Base-by-base conservation (phyloP, 2,888 invertebrate species). In the Neocrepidodera transversa region DNA sequence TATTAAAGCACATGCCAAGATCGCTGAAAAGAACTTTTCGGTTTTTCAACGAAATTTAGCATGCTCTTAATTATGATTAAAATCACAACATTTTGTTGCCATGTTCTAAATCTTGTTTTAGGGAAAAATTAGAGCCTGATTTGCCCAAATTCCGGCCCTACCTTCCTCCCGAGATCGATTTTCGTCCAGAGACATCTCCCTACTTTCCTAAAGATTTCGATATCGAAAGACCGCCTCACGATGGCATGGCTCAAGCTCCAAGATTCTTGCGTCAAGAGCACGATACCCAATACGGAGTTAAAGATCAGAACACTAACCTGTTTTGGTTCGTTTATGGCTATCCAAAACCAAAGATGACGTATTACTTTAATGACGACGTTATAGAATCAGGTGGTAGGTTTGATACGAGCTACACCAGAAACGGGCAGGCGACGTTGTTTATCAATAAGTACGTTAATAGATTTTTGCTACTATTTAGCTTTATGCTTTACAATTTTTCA, bases 291-390 rank as follows among this genome's bases (percentile, higher is more conserved):
- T 97, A 95, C 77, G 97, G 95, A 0, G 91, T 95, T 6, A 94
- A 95, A 76, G 92, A 92, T 18, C 94, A 95, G 77, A 94, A 93
- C 69, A 88, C 89, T 11, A 93, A 90, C 74, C 82, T 99, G 54
- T 92, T 92, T 81, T 94, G 97, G 90, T 95, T 93, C 79, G 93
- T 97, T 10, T 94, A 95, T 76, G 97, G 97, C 0, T 96, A 95
- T 80, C 98, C 98, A 0, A 95, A 95, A 78, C 98, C 98, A 1
- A 91, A 89, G 77, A 91, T 97, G 86, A 86, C 87, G 2, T 97
- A 92, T 82, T 91, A 88, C 76, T 94, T 92, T 81, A 90, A 95
- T 72, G 93, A 92, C 67, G 87, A 91, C 71, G 83, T 87, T 0
- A 88, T 95, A 50, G 91, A 93, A 70, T 84, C 89, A 57, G 93